Percentiles rank a stretch among this genome's conserved stretches.
These are phyloP conservation scores for Drosophila aff. DNA, from an alignment of 1,140 invertebrate genomes.

Conservation along the genomic window DNA sequence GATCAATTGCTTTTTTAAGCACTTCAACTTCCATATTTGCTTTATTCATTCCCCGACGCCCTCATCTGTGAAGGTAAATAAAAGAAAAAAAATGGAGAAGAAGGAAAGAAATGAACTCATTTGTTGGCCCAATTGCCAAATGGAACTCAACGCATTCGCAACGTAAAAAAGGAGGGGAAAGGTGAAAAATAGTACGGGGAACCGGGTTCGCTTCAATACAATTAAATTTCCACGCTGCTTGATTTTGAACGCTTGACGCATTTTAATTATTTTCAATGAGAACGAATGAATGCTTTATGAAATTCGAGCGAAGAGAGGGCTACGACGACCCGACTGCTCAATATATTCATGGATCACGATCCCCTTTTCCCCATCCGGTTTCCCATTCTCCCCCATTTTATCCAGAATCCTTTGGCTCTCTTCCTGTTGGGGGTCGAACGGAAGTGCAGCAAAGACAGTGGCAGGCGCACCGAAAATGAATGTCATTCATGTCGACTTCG, in stretches of 20 bases:
- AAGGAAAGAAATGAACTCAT: conserved; percentile 41
- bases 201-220: conserved; percentile 61
- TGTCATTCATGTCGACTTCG: conserved; percentile 70
- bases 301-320: conserved; percentile 51
- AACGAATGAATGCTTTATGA: conserved; percentile 77
- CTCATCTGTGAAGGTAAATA: conserved; percentile 21
- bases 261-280: conserved; percentile 82
- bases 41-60: conserved; percentile 16
- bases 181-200: conserved; percentile 10
- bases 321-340: conserved; percentile 54
- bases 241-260: conserved; percentile 80
- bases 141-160: conserved; percentile 47
- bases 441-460: conserved; percentile 67
- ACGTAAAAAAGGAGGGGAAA: not conserved
- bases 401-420: conserved; percentile 58
- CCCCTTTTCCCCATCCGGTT: not conserved
- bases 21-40: conserved; percentile 26
- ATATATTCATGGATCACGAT: conserved; percentile 25
- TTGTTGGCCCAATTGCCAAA: conserved; percentile 54
- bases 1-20: conserved; percentile 36
- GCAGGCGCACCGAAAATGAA: conserved; percentile 63
- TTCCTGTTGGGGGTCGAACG: conserved; percentile 47
- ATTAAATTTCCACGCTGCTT: conserved; percentile 82
- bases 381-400: conserved; percentile 22
- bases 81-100: conserved; percentile 7